Evolutionary conservation across 2,113 vertebrate species (phyloP), one percentile per base, ranked within the genome.

Genomic region (Takifugu bimaculatus): DNA sequence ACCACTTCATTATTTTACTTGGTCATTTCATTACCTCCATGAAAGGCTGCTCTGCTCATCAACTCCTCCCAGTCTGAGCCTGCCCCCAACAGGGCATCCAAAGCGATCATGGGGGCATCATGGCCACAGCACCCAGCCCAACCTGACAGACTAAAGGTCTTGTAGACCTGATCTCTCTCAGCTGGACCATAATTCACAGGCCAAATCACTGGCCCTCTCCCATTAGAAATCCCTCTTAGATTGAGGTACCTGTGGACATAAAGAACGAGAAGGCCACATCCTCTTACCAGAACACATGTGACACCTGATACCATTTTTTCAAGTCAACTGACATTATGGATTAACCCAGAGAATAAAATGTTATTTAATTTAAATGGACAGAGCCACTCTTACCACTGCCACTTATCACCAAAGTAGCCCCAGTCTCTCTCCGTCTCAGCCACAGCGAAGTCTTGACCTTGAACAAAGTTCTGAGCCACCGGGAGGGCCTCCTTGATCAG

Each of bases 31-130:
- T 76, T 32, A 93, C 93, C 93, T 85, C 92, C 93, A 51, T 93
- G 93, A 62, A 93, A 93, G 66, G 70, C 89, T 0, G 42, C 90
- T 60, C 72, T 54, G 80, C 84, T 87, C 69, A 94, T 92, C 57
- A 94, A 87, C 54, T 93, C 91, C 13, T 84, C 88, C 93, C 93
- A 94, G 83, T 87, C 63, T 0, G 63, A 50, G 0, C 87, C 89
- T 0, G 91, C 89, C 0, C 88, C 89, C 70, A 94, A 84, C 65
- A 94, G 66, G 0, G 92, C 88, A 20, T 94, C 93, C 52, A 91
- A 56, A 0, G 93, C 93, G 13, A 94, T 93, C 93, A 94, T 94
- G 4, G 93, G 93, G 0, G 93, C 92, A 0, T 94, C 93, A 0
- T 94, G 93, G 13, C 93, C 92, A 1, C 93, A 92, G 3, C 91